A percentile compares a stretch with the other conserved stretches of the same genome.
phyloP scores from a whole-genome alignment of 2,113 vertebrate genomes.

The Naja naja region DNA sequence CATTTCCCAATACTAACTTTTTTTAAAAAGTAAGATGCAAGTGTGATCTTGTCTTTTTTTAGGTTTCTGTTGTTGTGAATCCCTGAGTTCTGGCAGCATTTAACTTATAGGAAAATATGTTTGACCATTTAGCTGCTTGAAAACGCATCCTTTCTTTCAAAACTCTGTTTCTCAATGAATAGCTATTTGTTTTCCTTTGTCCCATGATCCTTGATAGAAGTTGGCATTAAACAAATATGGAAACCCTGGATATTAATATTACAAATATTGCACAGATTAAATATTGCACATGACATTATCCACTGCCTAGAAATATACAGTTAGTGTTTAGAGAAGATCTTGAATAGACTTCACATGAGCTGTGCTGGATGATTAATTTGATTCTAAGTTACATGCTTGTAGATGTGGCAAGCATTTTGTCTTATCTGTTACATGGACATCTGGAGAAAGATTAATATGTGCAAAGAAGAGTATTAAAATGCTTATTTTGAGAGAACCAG shows the following conservation, averaged over 20 bases:
- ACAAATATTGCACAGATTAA: not conserved
- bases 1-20: not conserved
- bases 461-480: not conserved
- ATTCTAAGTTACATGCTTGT: not conserved
- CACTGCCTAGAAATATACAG: not conserved
- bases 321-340: no score
- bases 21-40: not conserved
- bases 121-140: not conserved
- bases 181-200: not conserved
- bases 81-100: not conserved
- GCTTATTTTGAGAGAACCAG: not conserved
- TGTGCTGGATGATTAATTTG: not conserved
- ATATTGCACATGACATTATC: not conserved
- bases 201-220: not conserved
- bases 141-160: not conserved
- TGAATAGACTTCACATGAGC: not conserved
- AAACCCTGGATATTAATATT: not conserved
- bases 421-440: not conserved
- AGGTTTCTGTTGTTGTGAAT: not conserved
- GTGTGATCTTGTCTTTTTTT: not conserved
- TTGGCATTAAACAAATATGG: not conserved
- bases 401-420: not conserved
- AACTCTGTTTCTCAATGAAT: not conserved
- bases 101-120: not conserved
- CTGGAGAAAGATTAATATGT: not conserved